These are phyloP conservation scores for Tetragonisca angustula DNA, from an alignment of 2,888 invertebrate genomes.

Conservation along the genomic window DNA sequence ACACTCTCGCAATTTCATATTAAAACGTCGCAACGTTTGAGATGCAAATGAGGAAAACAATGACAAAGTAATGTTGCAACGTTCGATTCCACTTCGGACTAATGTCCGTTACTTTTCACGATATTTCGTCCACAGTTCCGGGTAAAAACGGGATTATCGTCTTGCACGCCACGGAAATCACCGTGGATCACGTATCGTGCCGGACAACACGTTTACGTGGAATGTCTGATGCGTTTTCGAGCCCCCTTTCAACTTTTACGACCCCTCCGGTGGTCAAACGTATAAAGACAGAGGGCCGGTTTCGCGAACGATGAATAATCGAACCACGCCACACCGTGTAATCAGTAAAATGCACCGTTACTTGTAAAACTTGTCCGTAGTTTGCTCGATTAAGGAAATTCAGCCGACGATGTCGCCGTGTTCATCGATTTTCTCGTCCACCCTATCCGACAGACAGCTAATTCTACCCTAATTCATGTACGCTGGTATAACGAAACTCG, in stretches of 20 bases:
- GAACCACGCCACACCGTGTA: slow-evolving; percentile 62
- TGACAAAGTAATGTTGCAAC: not conserved
- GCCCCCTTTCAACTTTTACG: slow-evolving; percentile 20
- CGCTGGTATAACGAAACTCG: slow-evolving; percentile 23
- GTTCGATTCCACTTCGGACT: not conserved
- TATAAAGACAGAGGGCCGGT: slow-evolving; percentile 60
- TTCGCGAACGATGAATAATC: slow-evolving; percentile 46
- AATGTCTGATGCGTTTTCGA: slow-evolving; percentile 33
- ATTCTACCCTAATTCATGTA: slow-evolving; percentile 41
- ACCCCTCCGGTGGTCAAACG: slow-evolving; percentile 3
- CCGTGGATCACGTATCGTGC: slow-evolving; percentile 1
- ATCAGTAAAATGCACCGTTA: slow-evolving; percentile 54
- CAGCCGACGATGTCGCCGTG: slow-evolving; percentile 26
- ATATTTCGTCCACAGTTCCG: not conserved
- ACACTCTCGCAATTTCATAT: not conserved
- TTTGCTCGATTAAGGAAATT: slow-evolving; percentile 54
- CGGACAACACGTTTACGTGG: slow-evolving; percentile 10
- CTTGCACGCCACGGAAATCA: not conserved
- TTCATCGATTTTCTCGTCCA: slow-evolving; percentile 44
- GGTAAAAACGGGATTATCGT: not conserved
- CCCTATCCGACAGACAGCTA: slow-evolving; percentile 2
- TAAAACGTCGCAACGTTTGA: too few species aligned
- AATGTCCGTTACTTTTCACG: not conserved
- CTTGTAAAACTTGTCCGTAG: slow-evolving; percentile 39
- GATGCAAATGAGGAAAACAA: too few species aligned